A percentile compares a stretch with the other conserved stretches of the same genome.
Evolutionary conservation across 2,888 invertebrate genomes (phyloP).

Genomic region (Eurois occulta): DNA sequence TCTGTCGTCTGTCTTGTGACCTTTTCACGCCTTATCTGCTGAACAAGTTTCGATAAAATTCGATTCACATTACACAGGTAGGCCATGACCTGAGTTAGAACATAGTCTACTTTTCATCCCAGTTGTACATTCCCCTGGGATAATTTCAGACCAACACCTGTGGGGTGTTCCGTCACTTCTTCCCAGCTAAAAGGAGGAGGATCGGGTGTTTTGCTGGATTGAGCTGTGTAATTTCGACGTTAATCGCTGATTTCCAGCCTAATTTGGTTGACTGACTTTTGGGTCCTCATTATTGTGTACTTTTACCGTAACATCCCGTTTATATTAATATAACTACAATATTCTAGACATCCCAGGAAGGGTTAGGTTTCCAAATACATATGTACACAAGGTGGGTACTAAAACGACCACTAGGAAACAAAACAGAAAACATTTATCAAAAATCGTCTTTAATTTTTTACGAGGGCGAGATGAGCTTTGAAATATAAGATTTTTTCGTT

Average conservation of each 20-base stretch:
- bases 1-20: background rate
- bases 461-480: background rate
- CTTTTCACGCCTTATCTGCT: background rate
- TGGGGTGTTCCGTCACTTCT: too few relatives aligned
- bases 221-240: background rate
- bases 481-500: background rate
- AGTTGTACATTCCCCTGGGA: background rate
- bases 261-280: background rate
- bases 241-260: background rate
- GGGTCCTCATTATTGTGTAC: background rate
- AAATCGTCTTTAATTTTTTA: constrained; percentile 66
- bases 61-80: background rate
- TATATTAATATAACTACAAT: constrained; percentile 26
- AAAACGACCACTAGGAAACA: constrained; percentile 70
- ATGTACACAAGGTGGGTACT: constrained; percentile 69
- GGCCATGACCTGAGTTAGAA: background rate
- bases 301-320: constrained; percentile 66
- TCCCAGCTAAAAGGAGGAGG: background rate
- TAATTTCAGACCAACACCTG: background rate
- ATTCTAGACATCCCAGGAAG: constrained; percentile 57
- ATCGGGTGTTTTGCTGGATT: background rate
- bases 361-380: constrained; percentile 55
- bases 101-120: background rate
- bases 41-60: background rate
- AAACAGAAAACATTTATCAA: constrained; percentile 60